Evolutionary conservation across 2,888 invertebrate species (phyloP).

Genomic region (Parnassius orleans): DNA sequence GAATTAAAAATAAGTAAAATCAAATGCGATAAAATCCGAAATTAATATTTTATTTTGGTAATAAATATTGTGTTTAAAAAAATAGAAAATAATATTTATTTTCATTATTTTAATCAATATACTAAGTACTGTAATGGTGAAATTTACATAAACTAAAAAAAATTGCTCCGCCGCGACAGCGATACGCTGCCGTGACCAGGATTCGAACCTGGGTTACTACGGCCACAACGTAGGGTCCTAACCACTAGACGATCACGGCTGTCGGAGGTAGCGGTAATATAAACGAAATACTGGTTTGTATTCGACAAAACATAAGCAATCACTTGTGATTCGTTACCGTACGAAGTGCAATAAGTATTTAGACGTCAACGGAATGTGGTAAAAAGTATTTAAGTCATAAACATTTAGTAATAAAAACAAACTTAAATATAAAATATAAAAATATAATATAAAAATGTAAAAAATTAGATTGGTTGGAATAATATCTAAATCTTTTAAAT

Average conservation of each 20-base stretch:
- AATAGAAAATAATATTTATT: background rate
- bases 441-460: too few relatives aligned
- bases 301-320: conserved; percentile 26
- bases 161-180: conserved; percentile 24
- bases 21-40: too few relatives aligned
- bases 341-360: too few relatives aligned
- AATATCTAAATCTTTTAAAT: too few relatives aligned
- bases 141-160: background rate
- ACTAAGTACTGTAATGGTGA: background rate
- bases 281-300: background rate
- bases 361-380: too few relatives aligned
- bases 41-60: too few relatives aligned
- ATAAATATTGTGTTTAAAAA: too few relatives aligned
- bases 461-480: too few relatives aligned
- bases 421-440: too few relatives aligned
- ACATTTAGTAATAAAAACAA: too few relatives aligned
- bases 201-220: conserved; percentile 89
- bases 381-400: too few relatives aligned
- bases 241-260: conserved; percentile 85
- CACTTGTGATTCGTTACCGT: conserved; percentile 7
- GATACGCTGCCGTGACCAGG: conserved; percentile 54
- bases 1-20: too few relatives aligned
- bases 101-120: background rate
- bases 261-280: conserved; percentile 32
- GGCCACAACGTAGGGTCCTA: conserved; percentile 89